Evolutionary conservation across 2,888 invertebrate genomes (phyloP), one percentile per base, ranked within the genome.

Genomic region (Agriopis leucophaearia): DNA sequence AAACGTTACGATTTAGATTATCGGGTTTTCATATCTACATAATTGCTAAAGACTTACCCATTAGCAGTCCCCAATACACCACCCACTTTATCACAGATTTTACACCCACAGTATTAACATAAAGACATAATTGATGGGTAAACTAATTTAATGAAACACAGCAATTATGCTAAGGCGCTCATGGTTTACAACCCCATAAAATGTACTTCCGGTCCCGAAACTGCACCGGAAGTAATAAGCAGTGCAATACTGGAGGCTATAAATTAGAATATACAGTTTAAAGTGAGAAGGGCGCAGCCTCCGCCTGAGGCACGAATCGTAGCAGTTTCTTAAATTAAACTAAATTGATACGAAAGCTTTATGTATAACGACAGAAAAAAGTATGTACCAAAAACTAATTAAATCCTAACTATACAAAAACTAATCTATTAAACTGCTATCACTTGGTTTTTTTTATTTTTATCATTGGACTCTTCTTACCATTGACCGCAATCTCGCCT

Each of bases 191-290:
- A 88, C 90, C 86, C 89, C 88, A 89, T 91, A 89, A 89, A 90
- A 89, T 88, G 88, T 89, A 87, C 88, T 89, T 89, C 88, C 86
- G 85, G 86, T 83, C 81, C 86, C 86, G 89, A 89, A 90, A 90
- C 91, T 92, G 91, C 91, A 92, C 81, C 85, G 88, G 87, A 87
- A 89, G 91, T 91, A 91, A 91, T 92, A 92, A 92, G 88, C 90
- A 90, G 85, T 90, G 92, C 91, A 91, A 91, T 91, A 90, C 91
- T 88, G 82, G 78, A 78, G 72, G 74, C 79, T 78, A 89, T 93
- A 92, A 92, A 93, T 92, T 91, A 91, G 88, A 91, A 91, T 92
- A 89, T 91, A 87, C 87, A 91, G 90, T 91, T 90, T 88, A 86
- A 88, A 89, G 88, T 84, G 84, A 83, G 81, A 84, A 85, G 87